These are phyloP conservation scores for Podarcis cretensis DNA, from an alignment of 2,113 vertebrate species.

Conservation along the genomic window DNA sequence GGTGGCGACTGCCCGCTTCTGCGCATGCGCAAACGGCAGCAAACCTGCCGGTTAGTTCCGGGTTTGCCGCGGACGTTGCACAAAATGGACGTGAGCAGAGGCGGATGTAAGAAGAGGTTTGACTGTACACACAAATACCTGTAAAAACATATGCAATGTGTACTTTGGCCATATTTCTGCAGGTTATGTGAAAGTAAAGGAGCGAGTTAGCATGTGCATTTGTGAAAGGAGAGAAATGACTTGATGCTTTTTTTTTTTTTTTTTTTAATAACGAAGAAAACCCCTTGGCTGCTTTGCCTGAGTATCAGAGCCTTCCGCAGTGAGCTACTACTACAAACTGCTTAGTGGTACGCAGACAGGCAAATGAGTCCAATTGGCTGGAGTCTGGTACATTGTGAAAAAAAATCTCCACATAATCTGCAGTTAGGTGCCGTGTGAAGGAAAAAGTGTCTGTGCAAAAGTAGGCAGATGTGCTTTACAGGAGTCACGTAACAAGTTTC, in stretches of 20 bases:
- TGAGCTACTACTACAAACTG: not conserved
- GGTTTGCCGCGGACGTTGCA: too few species aligned
- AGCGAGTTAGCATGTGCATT: not conserved
- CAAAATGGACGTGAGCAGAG: too few species aligned
- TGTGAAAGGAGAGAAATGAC: not conserved
- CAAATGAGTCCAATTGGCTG: not conserved
- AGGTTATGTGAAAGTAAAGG: not conserved
- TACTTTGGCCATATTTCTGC: not conserved
- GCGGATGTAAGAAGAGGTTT: too few species aligned
- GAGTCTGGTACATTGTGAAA: not conserved
- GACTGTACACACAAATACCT: not conserved
- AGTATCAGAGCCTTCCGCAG: not conserved
- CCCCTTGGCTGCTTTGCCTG: slow-evolving; percentile 9
- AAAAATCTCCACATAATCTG: not conserved
- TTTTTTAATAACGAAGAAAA: not conserved
- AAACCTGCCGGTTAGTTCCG: too few species aligned
- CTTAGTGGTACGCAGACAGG: not conserved
- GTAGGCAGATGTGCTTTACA: slow-evolving; percentile 68
- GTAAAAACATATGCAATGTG: not conserved
- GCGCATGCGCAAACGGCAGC: too few species aligned
- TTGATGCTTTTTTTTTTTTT: not conserved
- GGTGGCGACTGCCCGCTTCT: too few species aligned
- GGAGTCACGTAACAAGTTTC: not conserved
- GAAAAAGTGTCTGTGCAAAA: slow-evolving; percentile 32
- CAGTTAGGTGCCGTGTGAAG: not conserved